Conservation (phyloP, 1,140 invertebrate genomes). For the Lepidostoma basale region DNA sequence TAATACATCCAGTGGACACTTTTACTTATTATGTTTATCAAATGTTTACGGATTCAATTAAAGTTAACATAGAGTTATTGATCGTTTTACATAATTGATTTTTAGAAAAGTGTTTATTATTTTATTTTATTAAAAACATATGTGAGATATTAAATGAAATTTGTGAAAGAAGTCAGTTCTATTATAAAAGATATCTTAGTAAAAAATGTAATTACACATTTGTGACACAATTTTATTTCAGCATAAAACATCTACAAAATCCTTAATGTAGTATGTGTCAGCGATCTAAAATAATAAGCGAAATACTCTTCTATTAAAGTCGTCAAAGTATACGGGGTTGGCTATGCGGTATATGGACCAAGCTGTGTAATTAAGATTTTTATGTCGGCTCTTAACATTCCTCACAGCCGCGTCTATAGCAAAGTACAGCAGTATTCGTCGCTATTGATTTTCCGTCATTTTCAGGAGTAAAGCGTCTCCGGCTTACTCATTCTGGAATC, state of each 20-base stretch:
- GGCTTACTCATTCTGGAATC: conserved; percentile 3
- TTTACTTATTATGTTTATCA: too few relatives aligned
- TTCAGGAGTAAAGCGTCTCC: conserved; percentile 9
- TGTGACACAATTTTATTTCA: too few relatives aligned
- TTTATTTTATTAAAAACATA: too few relatives aligned
- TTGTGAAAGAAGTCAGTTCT: too few relatives aligned
- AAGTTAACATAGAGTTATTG: too few relatives aligned
- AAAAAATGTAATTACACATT: too few relatives aligned
- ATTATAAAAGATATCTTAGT: too few relatives aligned
- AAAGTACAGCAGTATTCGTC: neutral
- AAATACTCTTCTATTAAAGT: conserved; percentile 1
- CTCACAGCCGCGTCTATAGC: neutral
- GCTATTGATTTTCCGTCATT: conserved; percentile 28
- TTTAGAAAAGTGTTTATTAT: too few relatives aligned
- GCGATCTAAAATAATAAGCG: conserved; percentile 2
- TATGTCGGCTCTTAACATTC: conserved; percentile 2
- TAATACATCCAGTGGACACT: too few relatives aligned
- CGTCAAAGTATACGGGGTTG: conserved; percentile 6
- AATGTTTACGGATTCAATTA: too few relatives aligned
- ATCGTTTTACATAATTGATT: too few relatives aligned
- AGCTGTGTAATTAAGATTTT: conserved; percentile 10
- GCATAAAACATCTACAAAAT: neutral
- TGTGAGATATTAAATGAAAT: too few relatives aligned
- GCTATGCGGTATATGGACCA: conserved; percentile 23
- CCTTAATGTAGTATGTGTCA: conserved; percentile 15